Evolutionary conservation across 1,140 invertebrate species (phyloP).

Genomic region (Ridgeia piscesae): DNA sequence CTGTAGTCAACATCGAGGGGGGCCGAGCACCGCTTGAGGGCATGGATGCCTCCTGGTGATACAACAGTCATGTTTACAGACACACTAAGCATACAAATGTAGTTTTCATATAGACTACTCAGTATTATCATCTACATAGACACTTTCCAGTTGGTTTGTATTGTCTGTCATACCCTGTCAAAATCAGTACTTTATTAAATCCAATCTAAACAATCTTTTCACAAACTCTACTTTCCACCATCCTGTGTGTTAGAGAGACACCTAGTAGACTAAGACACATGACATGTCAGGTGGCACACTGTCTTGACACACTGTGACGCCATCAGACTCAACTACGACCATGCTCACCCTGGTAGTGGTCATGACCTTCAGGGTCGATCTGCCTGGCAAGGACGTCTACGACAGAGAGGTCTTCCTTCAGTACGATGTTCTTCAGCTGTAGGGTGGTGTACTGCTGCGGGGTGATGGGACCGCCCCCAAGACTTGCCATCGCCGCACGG

Average conservation of each 20-base stretch:
- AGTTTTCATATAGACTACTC: background rate
- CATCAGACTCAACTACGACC: too few relatives aligned
- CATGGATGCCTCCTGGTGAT: conserved; percentile 36
- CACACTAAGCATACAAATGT: background rate
- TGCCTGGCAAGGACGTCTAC: conserved; percentile 39
- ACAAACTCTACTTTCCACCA: too few relatives aligned
- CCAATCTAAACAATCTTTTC: too few relatives aligned
- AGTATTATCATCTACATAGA: too few relatives aligned
- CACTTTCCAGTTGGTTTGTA: too few relatives aligned
- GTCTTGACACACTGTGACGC: too few relatives aligned
- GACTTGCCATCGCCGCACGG: conserved; percentile 32
- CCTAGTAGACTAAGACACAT: too few relatives aligned
- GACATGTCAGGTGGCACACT: too few relatives aligned
- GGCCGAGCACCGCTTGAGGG: conserved; percentile 45
- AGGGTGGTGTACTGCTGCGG: conserved; percentile 43
- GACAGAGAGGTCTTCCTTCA: conserved; percentile 14
- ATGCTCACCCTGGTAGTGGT: conserved; percentile 48
- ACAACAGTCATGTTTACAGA: background rate
- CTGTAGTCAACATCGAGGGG: conserved; percentile 49
- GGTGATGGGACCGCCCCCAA: conserved; percentile 35
- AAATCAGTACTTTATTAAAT: too few relatives aligned
- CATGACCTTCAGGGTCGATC: conserved; percentile 49
- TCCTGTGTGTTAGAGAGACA: background rate
- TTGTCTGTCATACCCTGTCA: too few relatives aligned
- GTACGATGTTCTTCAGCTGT: background rate